Conservation (phyloP, 2,113 vertebrate species). For the Miniopterus natalensis region DNA sequence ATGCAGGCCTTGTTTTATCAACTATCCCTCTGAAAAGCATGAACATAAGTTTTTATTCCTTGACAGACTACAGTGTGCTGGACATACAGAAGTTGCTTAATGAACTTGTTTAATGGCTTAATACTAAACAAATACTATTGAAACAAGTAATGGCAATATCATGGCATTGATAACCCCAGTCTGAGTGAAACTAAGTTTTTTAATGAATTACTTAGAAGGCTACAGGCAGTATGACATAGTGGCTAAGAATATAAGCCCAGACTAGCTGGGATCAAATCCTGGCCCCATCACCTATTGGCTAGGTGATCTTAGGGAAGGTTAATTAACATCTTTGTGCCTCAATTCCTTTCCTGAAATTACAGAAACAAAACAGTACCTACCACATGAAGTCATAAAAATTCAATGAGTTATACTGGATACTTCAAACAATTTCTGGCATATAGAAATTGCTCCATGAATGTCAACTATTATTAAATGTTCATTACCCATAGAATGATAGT, state of each 20-base stretch:
- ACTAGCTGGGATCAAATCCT: constrained; percentile 2
- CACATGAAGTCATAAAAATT: neutral
- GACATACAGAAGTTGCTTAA: neutral
- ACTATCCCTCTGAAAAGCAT: neutral
- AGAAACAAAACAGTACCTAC: neutral
- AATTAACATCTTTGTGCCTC: neutral
- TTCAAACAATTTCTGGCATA: neutral
- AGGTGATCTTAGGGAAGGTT: constrained; percentile 16
- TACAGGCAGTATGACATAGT: neutral
- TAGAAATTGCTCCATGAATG: constrained; percentile 2
- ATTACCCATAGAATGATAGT: neutral
- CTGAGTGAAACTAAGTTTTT: constrained; percentile 41
- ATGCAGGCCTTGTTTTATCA: neutral
- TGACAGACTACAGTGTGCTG: neutral
- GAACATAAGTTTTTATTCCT: neutral
- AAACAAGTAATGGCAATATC: neutral
- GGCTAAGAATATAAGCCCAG: neutral
- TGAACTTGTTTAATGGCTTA: neutral
- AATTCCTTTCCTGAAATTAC: neutral
- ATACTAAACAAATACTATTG: constrained; percentile 34
- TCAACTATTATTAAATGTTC: neutral
- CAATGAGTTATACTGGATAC: neutral
- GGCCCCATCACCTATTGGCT: neutral
- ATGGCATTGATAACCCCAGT: neutral
- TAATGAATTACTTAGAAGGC: constrained; percentile 4